These are phyloP conservation scores for Cephalopholis sonnerati DNA, from an alignment of 2,113 vertebrate genomes.

Conservation along the genomic window DNA sequence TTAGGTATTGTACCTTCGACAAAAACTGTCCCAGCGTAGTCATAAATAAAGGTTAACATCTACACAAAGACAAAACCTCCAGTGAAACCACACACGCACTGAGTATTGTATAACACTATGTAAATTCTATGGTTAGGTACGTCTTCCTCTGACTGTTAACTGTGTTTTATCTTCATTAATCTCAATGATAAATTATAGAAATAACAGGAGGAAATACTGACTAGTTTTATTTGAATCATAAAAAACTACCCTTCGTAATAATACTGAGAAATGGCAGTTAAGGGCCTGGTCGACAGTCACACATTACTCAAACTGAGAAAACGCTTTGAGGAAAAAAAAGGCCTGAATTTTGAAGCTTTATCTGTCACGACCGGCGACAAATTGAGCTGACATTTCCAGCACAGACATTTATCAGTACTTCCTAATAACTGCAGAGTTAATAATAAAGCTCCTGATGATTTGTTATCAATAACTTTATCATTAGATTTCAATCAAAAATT, in stretches of 20 bases:
- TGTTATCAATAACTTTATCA: not conserved
- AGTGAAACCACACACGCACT: conserved; percentile 43
- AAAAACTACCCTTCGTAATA: conserved; percentile 27
- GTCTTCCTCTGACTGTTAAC: conserved; percentile 14
- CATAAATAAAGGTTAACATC: conserved; percentile 32
- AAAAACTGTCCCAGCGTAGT: conserved; percentile 39
- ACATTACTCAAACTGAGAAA: conserved; percentile 22
- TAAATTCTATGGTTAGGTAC: conserved; percentile 24
- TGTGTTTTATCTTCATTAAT: conserved; percentile 13
- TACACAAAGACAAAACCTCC: conserved; percentile 14
- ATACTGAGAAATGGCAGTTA: conserved; percentile 20
- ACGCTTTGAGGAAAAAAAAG: not conserved
- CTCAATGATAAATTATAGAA: not conserved
- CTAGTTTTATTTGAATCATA: conserved; percentile 29
- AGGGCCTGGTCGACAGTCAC: not conserved
- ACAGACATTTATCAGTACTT: conserved; percentile 3
- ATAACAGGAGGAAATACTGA: conserved; percentile 24
- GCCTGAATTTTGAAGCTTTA: not conserved
- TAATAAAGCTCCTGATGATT: not conserved
- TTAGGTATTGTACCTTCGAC: conserved; percentile 1
- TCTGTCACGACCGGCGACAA: not conserved
- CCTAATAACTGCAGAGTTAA: not conserved
- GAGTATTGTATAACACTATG: conserved; percentile 37
- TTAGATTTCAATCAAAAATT: not conserved
- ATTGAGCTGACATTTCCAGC: not conserved